Evolutionary conservation across 2,797 vertebrate species (phyloP).

Genomic region (Parotocinclus haroldoi): DNA sequence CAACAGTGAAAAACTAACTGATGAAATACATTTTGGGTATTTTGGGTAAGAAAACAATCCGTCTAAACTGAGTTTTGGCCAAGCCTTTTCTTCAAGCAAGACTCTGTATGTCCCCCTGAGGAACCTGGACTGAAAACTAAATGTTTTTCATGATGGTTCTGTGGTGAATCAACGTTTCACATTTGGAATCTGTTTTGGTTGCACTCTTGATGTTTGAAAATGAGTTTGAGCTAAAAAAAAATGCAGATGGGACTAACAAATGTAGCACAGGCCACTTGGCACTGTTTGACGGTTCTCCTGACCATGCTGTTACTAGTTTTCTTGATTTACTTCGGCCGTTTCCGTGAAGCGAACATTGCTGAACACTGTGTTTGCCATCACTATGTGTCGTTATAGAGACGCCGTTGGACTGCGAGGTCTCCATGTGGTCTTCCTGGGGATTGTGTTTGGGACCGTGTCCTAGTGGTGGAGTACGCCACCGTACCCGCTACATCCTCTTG

Average conservation of each 20-base stretch:
- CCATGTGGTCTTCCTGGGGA: constrained; percentile 79
- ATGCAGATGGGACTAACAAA: too few species aligned
- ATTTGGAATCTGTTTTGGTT: constrained; percentile 25
- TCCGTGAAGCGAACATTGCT: not conserved
- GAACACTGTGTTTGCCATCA: too few species aligned
- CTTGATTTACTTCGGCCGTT: not conserved
- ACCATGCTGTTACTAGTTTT: too few species aligned
- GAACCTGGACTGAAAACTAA: not conserved
- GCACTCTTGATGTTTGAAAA: too few species aligned
- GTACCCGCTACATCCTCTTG: constrained; percentile 77
- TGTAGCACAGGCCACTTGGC: too few species aligned
- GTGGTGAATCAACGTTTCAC: constrained; percentile 14
- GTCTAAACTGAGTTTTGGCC: not conserved
- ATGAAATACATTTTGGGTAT: not conserved
- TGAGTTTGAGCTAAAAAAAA: too few species aligned
- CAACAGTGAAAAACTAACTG: not conserved
- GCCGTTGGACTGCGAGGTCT: constrained; percentile 78
- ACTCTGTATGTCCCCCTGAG: constrained; percentile 1
- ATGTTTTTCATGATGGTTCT: constrained; percentile 12
- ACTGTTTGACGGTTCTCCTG: too few species aligned
- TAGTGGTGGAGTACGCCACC: constrained; percentile 66
- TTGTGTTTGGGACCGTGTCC: constrained; percentile 73
- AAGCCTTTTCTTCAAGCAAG: not conserved
- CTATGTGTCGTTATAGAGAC: constrained; percentile 59
- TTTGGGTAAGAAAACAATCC: constrained; percentile 9